These are phyloP conservation scores for Globodera ellingtonae DNA, from an alignment of 1,140 invertebrate genomes.

Conservation along the genomic window DNA sequence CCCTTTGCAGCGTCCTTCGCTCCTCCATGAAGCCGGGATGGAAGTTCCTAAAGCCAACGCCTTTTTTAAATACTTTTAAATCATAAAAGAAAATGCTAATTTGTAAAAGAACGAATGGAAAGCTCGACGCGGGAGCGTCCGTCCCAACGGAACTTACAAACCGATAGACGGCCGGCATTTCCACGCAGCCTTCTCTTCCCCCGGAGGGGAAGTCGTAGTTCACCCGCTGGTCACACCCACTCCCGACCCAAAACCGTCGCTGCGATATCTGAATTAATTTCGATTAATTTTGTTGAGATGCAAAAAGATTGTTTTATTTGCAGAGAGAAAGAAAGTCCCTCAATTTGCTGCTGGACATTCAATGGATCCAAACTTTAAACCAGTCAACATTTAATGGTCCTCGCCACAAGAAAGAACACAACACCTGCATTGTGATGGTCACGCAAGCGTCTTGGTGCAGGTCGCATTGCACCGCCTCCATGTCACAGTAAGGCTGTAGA, in stretches of 20 bases:
- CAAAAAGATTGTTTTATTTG: no score
- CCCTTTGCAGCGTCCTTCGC: conserved; percentile 29
- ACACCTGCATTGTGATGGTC: conserved; percentile 32
- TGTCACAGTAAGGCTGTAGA: conserved; percentile 26
- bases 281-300: no score
- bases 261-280: not conserved
- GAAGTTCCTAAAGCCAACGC: conserved; percentile 24
- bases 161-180: conserved; percentile 29
- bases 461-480: conserved; percentile 32
- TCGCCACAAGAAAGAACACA: no score
- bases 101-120: no score
- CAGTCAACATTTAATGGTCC: no score
- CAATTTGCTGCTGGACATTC: no score
- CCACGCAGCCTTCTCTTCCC: conserved; percentile 33
- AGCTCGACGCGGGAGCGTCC: no score
- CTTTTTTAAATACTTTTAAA: not conserved
- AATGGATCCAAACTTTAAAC: no score
- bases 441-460: conserved; percentile 33
- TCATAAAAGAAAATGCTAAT: not conserved
- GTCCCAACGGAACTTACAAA: not conserved
- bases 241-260: conserved; percentile 32
- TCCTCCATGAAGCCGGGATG: conserved; percentile 34
- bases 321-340: no score
- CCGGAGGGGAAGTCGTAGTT: conserved; percentile 38
- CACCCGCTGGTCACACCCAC: conserved; percentile 35